Conservation (phyloP, 2,888 invertebrate species). For the Emmelina monodactyla region DNA sequence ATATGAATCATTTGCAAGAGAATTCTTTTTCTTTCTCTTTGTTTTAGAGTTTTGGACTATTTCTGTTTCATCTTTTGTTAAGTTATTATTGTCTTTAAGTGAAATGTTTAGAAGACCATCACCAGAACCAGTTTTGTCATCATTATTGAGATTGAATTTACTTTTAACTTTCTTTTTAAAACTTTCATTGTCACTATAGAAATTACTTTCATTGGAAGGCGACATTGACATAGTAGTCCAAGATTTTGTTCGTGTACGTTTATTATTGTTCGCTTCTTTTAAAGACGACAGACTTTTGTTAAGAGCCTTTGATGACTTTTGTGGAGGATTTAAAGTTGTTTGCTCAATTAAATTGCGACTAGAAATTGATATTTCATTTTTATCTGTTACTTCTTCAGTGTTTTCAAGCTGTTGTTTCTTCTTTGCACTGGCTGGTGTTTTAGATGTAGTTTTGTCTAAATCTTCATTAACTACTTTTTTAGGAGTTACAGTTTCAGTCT, state of each 20-base stretch:
- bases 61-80: conserved; percentile 5
- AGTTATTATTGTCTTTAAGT: conserved; percentile 8
- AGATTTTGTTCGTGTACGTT: conserved; percentile 40
- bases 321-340: no score
- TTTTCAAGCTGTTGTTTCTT: conserved; percentile 12
- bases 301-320: conserved; percentile 15
- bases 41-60: conserved; percentile 3
- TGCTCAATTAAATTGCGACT: conserved; percentile 26
- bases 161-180: conserved; percentile 22
- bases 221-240: conserved; percentile 26
- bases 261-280: conserved; percentile 24
- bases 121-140: conserved; percentile 13
- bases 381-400: conserved; percentile 17
- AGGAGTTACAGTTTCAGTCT: not conserved
- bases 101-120: conserved; percentile 10
- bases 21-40: conserved; percentile 16
- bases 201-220: conserved; percentile 20
- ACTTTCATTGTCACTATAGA: conserved; percentile 35
- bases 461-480: not conserved
- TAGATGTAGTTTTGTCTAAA: not conserved
- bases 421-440: not conserved
- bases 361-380: conserved; percentile 20
- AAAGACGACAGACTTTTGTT: conserved; percentile 34
- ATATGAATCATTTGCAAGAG: no score
- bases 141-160: conserved; percentile 5